Percentiles rank a stretch among this genome's conserved stretches.
Evolutionary conservation across 2,888 invertebrate species (phyloP).

Genomic region (Schrankia costaestrigalis): DNA sequence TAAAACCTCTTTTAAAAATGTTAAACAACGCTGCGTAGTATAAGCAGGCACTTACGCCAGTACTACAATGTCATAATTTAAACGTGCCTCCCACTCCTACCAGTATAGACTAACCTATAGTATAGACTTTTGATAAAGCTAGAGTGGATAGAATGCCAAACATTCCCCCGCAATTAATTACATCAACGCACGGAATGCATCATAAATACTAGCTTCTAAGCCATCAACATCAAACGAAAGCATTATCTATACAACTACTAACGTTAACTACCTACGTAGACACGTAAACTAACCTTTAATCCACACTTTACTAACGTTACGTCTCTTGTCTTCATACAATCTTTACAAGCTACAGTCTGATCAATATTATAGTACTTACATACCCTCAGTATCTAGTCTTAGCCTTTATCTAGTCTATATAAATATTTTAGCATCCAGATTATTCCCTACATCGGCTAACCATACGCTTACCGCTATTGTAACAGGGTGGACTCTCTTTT

Average conservation of each 20-base stretch:
- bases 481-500: slow-evolving; percentile 48
- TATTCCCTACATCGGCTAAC: slow-evolving; percentile 38
- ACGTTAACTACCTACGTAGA: too few species aligned
- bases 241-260: too few species aligned
- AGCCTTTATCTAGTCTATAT: slow-evolving; percentile 34
- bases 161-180: background rate
- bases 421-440: slow-evolving; percentile 27
- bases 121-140: background rate
- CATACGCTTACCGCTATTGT: slow-evolving; percentile 40
- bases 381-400: slow-evolving; percentile 16
- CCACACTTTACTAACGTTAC: too few species aligned
- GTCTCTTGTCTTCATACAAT: too few species aligned
- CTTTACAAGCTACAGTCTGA: slow-evolving; percentile 17
- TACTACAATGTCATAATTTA: too few species aligned
- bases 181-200: background rate
- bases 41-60: too few species aligned
- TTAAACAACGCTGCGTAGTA: too few species aligned
- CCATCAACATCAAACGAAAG: too few species aligned
- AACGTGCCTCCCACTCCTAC: too few species aligned
- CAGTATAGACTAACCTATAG: too few species aligned
- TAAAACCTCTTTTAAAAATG: too few species aligned
- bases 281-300: too few species aligned
- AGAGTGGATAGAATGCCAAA: background rate
- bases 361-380: slow-evolving; percentile 17
- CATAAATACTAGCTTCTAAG: background rate